These are phyloP conservation scores for Turritopsis dohrnii DNA, from an alignment of 30 jellyfish, hydroid and myxozoan genomes.

Conservation along the genomic window DNA sequence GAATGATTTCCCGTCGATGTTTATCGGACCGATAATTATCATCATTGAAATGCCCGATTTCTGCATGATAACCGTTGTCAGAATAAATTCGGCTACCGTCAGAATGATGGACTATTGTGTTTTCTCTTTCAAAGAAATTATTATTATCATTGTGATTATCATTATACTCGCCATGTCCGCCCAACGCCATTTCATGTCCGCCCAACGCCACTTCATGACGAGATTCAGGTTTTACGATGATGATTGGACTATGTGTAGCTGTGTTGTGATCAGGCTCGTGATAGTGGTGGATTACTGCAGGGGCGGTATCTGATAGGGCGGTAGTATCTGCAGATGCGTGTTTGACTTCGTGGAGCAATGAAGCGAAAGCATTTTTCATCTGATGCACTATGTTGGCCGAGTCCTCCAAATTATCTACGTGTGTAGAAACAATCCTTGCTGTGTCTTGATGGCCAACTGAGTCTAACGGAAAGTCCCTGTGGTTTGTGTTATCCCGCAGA, in stretches of 20 bases:
- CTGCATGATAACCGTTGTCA: too few relatives aligned
- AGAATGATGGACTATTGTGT: neutral
- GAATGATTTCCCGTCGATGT: neutral
- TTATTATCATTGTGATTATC: neutral
- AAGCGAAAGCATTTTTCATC: slow-evolving; percentile 6
- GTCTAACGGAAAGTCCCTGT: neutral
- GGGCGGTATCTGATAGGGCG: neutral
- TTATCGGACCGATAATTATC: neutral
- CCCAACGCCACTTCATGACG: too few relatives aligned
- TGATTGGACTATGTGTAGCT: neutral
- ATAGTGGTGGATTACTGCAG: neutral
- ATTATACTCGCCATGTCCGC: neutral
- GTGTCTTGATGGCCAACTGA: neutral
- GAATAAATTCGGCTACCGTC: too few relatives aligned
- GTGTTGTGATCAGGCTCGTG: neutral
- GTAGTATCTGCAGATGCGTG: neutral
- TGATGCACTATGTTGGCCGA: neutral
- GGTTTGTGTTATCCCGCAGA: neutral
- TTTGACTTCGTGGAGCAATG: neutral
- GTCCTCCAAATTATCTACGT: neutral
- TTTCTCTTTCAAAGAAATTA: neutral
- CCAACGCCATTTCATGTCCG: too few relatives aligned
- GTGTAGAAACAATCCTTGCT: neutral
- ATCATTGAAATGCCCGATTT: neutral
- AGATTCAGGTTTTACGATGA: neutral